Evolutionary conservation across 1,140 invertebrate species (phyloP), one percentile per base, ranked within the genome.

Genomic region (Manduca sexta): DNA sequence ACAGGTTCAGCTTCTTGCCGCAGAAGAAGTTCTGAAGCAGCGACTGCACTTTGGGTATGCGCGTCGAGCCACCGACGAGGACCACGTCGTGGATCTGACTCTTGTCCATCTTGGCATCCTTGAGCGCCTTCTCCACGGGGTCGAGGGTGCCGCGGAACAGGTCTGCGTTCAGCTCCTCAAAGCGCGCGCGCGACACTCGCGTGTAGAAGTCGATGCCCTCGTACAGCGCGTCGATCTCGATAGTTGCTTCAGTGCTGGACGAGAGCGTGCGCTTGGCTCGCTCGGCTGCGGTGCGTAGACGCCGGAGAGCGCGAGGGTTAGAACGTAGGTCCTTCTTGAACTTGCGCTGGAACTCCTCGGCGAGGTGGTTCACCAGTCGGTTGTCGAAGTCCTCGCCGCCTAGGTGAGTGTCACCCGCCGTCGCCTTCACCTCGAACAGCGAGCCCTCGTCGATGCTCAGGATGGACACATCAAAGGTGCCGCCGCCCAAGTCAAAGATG

Each of bases 321-420:
- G 44, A 56, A 18, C 62, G 77, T 53, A 85, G 55, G 61, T 88
- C 86, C 52, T 88, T 88, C 39, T 77, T 79, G 66, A 86, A 80
- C 56, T 88, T 88, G 21, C 86, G 64, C 37, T 79, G 64, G 60
- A 88, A 87, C 59, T 88, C 87, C 3, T 88, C 81, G 1, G 81
- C 76, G 2, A 88, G 71, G 64, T 93, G 91, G 65, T 90, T 91
- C 4, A 95, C 92, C 70, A 95, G 84, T 38, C 93, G 72, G 75
- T 93, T 91, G 69, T 93, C 92, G 61, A 94, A 95, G 73, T 94
- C 93, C 74, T 95, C 93, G 33, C 93, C 93, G 43, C 87, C 70
- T 89, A 88, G 57, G 13, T 88, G 88, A 1, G 88, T 88, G 53
- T 90, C 87, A 11, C 88, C 88, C 14, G 89, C 89, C 13, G 90